A percentile compares a stretch with the other conserved stretches of the same genome.
These are phyloP conservation scores for Strix occidentalis DNA, from an alignment of 2,797 vertebrate genomes.

Conservation along the genomic window DNA sequence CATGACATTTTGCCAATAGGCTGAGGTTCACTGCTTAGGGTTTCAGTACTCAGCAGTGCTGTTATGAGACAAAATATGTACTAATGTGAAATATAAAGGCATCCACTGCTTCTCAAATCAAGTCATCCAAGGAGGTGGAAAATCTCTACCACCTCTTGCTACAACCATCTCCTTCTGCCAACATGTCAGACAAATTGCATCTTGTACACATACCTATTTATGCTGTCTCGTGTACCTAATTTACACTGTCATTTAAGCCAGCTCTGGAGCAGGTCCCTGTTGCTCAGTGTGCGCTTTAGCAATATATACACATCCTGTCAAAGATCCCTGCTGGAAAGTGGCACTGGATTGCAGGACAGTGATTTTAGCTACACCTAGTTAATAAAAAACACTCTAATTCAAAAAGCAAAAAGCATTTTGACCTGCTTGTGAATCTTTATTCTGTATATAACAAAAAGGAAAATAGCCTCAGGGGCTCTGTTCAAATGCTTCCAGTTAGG, in stretches of 20 bases:
- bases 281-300: neutral
- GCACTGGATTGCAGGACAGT: neutral
- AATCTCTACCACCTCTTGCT: neutral
- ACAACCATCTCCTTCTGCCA: neutral
- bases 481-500: constrained; percentile 32
- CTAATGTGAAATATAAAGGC: neutral
- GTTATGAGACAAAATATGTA: neutral
- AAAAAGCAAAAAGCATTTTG: neutral
- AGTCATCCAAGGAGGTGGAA: neutral
- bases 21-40: neutral
- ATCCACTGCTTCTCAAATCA: neutral
- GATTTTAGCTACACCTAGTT: constrained; percentile 22
- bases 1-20: neutral
- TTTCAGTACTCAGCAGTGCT: neutral
- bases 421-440: constrained; percentile 46
- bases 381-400: constrained; percentile 54
- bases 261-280: neutral
- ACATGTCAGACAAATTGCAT: fast-evolving
- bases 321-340: neutral
- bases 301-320: neutral
- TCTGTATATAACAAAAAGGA: neutral
- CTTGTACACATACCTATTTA: neutral
- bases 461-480: constrained; percentile 27
- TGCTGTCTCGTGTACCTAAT: neutral
- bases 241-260: neutral